Evolutionary conservation across 2,888 invertebrate genomes (phyloP).

Genomic region (Tachina lurida): DNA sequence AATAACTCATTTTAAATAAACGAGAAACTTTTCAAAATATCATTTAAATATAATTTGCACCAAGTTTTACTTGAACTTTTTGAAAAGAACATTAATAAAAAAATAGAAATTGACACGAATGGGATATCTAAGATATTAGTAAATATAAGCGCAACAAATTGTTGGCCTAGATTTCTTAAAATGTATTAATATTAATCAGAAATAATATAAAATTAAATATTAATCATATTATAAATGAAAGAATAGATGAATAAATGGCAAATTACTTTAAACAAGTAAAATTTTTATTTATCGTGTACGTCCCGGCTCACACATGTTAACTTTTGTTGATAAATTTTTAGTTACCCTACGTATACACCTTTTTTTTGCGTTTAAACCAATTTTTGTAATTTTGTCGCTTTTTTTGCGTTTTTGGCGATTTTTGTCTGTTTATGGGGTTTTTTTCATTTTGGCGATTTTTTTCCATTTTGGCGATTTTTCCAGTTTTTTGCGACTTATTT

Average conservation of each 20-base stretch:
- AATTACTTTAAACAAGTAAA: slow-evolving; percentile 15
- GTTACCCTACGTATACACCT: no score
- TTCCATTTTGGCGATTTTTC: no score
- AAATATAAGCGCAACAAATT: slow-evolving; percentile 23
- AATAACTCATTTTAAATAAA: neutral
- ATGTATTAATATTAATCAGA: slow-evolving; percentile 15
- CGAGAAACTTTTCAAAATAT: slow-evolving; percentile 12
- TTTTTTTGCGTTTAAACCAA: no score
- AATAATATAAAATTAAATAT: no score
- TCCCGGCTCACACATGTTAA: no score
- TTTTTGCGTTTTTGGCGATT: no score
- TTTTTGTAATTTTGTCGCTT: no score
- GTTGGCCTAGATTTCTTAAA: slow-evolving; percentile 19
- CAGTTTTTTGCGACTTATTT: no score
- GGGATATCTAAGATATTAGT: neutral
- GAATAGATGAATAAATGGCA: neutral
- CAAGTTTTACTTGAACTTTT: neutral
- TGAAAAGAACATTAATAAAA: neutral
- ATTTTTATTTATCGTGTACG: neutral
- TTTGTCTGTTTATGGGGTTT: no score
- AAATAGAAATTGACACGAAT: neutral
- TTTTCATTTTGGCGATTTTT: no score
- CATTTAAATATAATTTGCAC: slow-evolving; percentile 15
- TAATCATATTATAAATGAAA: neutral
- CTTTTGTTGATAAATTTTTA: no score